phyloP scores from a whole-genome alignment of 1,140 invertebrate species.

The Conus betulinus region DNA sequence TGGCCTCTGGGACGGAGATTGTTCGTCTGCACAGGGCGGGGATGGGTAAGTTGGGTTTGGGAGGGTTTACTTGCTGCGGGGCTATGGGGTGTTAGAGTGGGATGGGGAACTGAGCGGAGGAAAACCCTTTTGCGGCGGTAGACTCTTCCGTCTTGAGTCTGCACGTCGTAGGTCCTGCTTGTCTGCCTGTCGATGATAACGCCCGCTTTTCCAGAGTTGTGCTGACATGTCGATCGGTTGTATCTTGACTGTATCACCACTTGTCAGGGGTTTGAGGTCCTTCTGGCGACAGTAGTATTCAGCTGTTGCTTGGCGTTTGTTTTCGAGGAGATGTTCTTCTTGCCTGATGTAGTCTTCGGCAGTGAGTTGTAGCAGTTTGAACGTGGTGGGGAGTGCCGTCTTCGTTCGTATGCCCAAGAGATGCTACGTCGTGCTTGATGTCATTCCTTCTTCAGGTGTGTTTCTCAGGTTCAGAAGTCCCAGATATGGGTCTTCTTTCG shows the following conservation, averaged over 20 bases:
- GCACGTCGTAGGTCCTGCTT: conserved; percentile 27
- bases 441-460: conserved; percentile 42
- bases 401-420: conserved; percentile 44
- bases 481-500: conserved; percentile 45
- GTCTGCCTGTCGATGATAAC: background rate
- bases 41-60: background rate
- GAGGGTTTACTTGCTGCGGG: background rate
- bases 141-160: background rate
- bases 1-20: background rate
- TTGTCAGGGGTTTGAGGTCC: conserved; percentile 25
- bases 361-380: conserved; percentile 12
- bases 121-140: conserved; percentile 11
- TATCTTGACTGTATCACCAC: conserved; percentile 37
- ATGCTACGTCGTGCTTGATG: conserved; percentile 37
- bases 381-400: conserved; percentile 37
- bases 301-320: conserved; percentile 22
- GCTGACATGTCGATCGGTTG: conserved; percentile 15
- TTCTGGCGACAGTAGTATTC: conserved; percentile 7
- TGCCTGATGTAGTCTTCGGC: conserved; percentile 9
- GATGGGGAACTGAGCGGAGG: background rate
- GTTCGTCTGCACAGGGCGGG: background rate
- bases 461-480: conserved; percentile 52
- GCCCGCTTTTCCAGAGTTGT: conserved; percentile 28
- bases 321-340: background rate
- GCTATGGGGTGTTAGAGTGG: background rate